Percentiles rank a stretch among this genome's conserved stretches.
phyloP scores from a whole-genome alignment of 2,888 invertebrate species.

The Dioctria linearis region DNA sequence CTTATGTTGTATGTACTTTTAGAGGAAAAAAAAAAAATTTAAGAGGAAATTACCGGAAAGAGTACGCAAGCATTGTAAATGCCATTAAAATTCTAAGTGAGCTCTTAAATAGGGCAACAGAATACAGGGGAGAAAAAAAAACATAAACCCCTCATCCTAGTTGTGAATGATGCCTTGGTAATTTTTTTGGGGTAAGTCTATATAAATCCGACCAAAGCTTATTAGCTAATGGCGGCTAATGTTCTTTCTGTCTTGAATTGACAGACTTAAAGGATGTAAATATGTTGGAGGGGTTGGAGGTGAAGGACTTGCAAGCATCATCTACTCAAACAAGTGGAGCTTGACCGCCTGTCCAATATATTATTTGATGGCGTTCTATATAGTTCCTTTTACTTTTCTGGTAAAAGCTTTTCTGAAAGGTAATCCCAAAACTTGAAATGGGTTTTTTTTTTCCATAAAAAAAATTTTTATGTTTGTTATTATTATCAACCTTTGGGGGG shows the following conservation, averaged over 20 bases:
- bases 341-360: too few relatives aligned
- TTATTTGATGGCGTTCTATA: too few relatives aligned
- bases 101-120: slow-evolving; percentile 2
- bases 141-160: background rate
- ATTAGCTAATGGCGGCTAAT: slow-evolving; percentile 43
- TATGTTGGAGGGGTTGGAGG: background rate
- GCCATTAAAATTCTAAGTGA: background rate
- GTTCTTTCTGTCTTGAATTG: slow-evolving; percentile 15
- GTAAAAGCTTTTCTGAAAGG: too few relatives aligned
- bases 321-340: too few relatives aligned
- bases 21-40: background rate
- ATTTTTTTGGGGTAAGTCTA: slow-evolving; percentile 22
- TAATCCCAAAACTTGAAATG: too few relatives aligned
- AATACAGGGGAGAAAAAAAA: background rate
- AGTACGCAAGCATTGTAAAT: slow-evolving; percentile 2
- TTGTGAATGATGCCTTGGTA: slow-evolving; percentile 1
- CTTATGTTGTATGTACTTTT: background rate
- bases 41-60: slow-evolving; percentile 3
- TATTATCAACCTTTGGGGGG: too few relatives aligned
- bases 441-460: too few relatives aligned
- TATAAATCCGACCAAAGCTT: slow-evolving; percentile 41
- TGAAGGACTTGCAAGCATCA: background rate
- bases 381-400: too few relatives aligned
- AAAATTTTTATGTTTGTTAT: too few relatives aligned
- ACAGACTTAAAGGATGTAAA: slow-evolving; percentile 7